A percentile compares a stretch with the other conserved stretches of the same genome.
Conservation (phyloP, 2,797 vertebrate genomes). For the Synanceia verrucosa region DNA sequence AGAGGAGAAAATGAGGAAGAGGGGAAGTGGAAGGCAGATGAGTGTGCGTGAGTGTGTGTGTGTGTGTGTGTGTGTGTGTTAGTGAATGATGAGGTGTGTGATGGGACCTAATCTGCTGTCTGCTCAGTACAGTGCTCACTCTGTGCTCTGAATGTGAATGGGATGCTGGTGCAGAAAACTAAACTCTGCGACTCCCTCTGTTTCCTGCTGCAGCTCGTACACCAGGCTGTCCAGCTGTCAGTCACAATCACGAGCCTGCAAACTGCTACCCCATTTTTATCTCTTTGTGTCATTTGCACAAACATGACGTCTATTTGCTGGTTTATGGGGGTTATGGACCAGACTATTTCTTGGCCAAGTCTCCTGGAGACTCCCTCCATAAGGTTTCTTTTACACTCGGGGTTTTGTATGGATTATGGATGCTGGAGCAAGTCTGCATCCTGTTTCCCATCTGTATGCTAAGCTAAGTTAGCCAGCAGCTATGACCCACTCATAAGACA, state of each 20-base stretch:
- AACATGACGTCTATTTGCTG: neutral
- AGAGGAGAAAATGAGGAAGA: slow-evolving; percentile 9
- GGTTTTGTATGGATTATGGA: neutral
- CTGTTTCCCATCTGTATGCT: neutral
- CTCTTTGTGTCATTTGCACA: neutral
- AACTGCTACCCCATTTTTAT: too few relatives aligned
- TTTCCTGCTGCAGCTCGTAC: slow-evolving; percentile 9
- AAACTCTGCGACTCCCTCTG: slow-evolving; percentile 27
- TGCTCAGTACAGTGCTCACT: slow-evolving; percentile 67
- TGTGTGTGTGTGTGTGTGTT: slow-evolving; percentile 54
- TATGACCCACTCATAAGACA: too few relatives aligned
- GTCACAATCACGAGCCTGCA: neutral
- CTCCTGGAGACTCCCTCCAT: neutral
- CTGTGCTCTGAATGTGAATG: slow-evolving; percentile 73
- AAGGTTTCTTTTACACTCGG: neutral
- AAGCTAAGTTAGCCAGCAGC: neutral
- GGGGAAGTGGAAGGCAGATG: slow-evolving; percentile 40
- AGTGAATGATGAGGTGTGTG: slow-evolving; percentile 73
- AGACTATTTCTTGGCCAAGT: neutral
- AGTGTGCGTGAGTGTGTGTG: slow-evolving; percentile 51
- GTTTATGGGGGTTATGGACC: neutral
- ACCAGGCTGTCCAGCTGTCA: slow-evolving; percentile 7
- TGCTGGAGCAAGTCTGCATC: too few relatives aligned
- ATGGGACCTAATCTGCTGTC: slow-evolving; percentile 75
- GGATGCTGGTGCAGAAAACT: slow-evolving; percentile 55